These are phyloP conservation scores for Drosophila nigritarsus DNA, from an alignment of 2,888 invertebrate species.

Conservation along the genomic window DNA sequence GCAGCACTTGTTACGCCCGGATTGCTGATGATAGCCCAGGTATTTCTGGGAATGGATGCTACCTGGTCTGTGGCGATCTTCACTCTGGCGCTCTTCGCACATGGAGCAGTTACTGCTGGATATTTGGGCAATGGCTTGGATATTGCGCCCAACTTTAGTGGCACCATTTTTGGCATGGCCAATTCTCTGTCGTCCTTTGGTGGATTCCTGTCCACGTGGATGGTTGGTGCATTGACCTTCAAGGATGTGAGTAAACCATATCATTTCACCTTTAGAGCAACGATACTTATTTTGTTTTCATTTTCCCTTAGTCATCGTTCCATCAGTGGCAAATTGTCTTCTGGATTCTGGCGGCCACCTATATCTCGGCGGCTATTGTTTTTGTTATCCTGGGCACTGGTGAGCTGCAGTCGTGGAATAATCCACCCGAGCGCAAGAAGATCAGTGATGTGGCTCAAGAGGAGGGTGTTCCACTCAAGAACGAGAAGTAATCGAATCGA, in stretches of 20 bases:
- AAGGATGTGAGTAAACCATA: conserved; percentile 87
- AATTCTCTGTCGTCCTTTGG: conserved; percentile 93
- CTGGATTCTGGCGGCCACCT: conserved; percentile 91
- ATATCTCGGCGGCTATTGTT: conserved; percentile 88
- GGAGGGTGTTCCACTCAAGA: conserved; percentile 85
- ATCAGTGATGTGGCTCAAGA: conserved; percentile 76
- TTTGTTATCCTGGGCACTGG: conserved; percentile 88
- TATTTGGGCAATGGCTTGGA: conserved; percentile 94
- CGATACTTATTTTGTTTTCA: conserved; percentile 4
- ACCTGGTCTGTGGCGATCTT: conserved; percentile 91
- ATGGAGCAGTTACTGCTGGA: conserved; percentile 94
- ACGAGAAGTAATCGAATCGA: conserved; percentile 62
- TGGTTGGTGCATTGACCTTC: conserved; percentile 92
- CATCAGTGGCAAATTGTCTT: conserved; percentile 93
- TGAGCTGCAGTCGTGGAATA: conserved; percentile 87
- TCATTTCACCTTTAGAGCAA: not conserved
- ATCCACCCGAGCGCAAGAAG: conserved; percentile 82
- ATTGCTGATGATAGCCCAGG: conserved; percentile 91
- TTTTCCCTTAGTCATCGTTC: conserved; percentile 88
- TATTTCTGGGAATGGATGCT: conserved; percentile 89
- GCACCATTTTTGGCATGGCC: conserved; percentile 95
- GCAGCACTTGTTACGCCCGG: conserved; percentile 88
- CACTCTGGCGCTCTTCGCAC: conserved; percentile 91
- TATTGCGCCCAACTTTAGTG: conserved; percentile 94
- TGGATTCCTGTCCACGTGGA: conserved; percentile 92